phyloP scores from a whole-genome alignment of 2,113 vertebrate species.

The Sinocyclocheilus anophthalmus region DNA sequence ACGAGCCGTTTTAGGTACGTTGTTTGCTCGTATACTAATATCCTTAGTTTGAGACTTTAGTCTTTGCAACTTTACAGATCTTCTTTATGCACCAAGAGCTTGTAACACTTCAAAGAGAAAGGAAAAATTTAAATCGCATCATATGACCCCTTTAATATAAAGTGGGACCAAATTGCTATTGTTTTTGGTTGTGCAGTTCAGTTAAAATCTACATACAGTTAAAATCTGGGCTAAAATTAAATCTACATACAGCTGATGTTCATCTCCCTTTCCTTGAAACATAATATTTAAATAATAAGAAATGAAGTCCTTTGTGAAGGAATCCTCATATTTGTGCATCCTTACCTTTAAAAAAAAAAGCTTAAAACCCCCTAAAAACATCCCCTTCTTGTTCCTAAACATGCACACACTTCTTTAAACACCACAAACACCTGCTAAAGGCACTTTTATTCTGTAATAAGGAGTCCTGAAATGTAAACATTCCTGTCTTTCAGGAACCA shows the following conservation, averaged over 20 bases:
- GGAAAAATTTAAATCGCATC: no score
- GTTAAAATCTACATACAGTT: background rate
- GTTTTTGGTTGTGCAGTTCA: no score
- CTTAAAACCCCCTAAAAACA: background rate
- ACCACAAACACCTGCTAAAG: constrained; percentile 29
- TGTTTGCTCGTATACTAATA: no score
- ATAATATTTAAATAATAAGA: background rate
- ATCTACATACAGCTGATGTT: background rate
- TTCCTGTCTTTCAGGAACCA: constrained; percentile 25
- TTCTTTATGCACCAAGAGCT: no score
- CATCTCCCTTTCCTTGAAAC: background rate
- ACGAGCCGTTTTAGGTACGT: no score
- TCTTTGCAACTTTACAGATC: no score
- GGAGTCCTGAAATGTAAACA: background rate
- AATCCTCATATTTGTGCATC: background rate
- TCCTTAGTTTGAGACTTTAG: no score
- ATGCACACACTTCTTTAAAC: background rate
- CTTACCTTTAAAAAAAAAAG: background rate
- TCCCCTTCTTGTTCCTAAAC: background rate
- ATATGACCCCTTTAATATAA: no score
- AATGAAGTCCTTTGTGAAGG: background rate
- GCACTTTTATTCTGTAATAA: background rate
- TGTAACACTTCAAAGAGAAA: no score
- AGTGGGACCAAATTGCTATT: no score
- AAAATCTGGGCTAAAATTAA: no score